Evolutionary conservation across 2,113 vertebrate genomes (phyloP).

Genomic region (Danio rerio): GRCz12tu NC_133191.1:9112001-9112500

Average conservation of each 20-base stretch:
- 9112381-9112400: conserved; percentile 27
- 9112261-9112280: not conserved
- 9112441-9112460: not conserved
- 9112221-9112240: not conserved
- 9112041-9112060: no score
- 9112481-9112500: not conserved
- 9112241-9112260: not conserved
- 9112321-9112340: conserved; percentile 23
- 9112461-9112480: conserved; percentile 1
- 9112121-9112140: no score
- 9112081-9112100: no score
- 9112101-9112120: no score
- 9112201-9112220: no score
- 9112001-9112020: no score
- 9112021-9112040: no score
- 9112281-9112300: not conserved
- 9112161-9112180: no score
- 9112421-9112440: not conserved
- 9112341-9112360: not conserved
- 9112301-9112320: conserved; percentile 6
- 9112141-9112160: no score
- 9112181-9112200: no score
- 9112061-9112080: no score
- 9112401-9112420: not conserved
- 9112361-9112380: conserved; percentile 7